These are phyloP conservation scores for Callorhinus ursinus DNA, from an alignment of 2,113 vertebrate genomes.

Conservation along the genomic window DNA sequence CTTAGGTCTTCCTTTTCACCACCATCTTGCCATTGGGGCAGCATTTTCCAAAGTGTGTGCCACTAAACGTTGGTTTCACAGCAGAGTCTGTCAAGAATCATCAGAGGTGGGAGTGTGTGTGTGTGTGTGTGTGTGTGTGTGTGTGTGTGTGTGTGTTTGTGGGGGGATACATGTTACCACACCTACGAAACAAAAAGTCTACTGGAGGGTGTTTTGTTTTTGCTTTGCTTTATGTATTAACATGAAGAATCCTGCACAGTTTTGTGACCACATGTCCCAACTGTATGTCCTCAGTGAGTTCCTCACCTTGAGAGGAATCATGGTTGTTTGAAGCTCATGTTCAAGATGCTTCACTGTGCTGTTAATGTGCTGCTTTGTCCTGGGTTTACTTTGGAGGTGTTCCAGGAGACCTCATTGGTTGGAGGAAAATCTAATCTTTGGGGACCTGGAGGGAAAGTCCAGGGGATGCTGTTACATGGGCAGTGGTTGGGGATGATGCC, in stretches of 20 bases:
- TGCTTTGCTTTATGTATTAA: neutral
- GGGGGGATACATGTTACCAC: too few species aligned
- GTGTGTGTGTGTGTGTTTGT: neutral
- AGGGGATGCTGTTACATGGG: neutral
- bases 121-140: too few species aligned
- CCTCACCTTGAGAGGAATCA: neutral
- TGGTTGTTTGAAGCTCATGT: neutral
- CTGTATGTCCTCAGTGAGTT: neutral
- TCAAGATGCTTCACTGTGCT: neutral
- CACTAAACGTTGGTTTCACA: neutral
- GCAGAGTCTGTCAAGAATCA: neutral
- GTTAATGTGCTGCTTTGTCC: neutral
- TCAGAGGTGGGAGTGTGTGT: neutral
- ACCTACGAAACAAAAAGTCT: neutral
- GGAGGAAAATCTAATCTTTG: neutral
- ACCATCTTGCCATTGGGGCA: neutral
- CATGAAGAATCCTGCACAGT: neutral
- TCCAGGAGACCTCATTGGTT: neutral
- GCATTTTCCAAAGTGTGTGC: neutral
- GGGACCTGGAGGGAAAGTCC: neutral
- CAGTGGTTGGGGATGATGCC: neutral
- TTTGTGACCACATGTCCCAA: neutral
- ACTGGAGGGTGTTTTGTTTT: neutral
- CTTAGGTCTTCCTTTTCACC: neutral
- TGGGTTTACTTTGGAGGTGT: neutral